Conservation (phyloP, 2,888 invertebrate genomes). For the Resseliella maxima region DNA sequence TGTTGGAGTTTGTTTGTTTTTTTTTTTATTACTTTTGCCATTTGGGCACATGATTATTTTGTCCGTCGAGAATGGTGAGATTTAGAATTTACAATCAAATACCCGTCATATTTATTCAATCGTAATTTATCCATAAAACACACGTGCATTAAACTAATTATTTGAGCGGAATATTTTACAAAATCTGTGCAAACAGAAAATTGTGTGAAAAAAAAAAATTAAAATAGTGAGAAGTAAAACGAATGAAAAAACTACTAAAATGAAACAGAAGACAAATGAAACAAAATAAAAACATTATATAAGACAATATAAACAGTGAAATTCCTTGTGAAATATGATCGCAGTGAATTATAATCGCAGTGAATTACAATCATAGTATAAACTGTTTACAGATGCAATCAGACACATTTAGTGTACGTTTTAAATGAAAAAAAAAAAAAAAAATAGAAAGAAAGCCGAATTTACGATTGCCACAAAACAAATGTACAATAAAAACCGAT, state of each 20-base stretch:
- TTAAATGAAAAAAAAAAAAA: neutral
- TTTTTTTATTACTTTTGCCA: neutral
- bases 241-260: no score
- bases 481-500: no score
- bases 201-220: neutral
- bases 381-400: no score
- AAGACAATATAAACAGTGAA: no score
- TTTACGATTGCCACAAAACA: neutral
- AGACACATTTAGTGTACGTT: no score
- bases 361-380: no score
- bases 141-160: slow-evolving; percentile 12
- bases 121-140: neutral
- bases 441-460: neutral
- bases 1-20: neutral
- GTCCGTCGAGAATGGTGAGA: neutral
- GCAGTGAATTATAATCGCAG: no score
- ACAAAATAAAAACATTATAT: no score
- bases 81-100: neutral
- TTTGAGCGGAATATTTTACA: neutral
- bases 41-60: neutral
- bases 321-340: no score
- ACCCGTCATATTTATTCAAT: neutral
- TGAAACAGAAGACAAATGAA: no score
- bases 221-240: no score
- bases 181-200: neutral